These are phyloP conservation scores for Centroberyx gerrardi DNA, from an alignment of 2,797 vertebrate species.

Conservation along the genomic window DNA sequence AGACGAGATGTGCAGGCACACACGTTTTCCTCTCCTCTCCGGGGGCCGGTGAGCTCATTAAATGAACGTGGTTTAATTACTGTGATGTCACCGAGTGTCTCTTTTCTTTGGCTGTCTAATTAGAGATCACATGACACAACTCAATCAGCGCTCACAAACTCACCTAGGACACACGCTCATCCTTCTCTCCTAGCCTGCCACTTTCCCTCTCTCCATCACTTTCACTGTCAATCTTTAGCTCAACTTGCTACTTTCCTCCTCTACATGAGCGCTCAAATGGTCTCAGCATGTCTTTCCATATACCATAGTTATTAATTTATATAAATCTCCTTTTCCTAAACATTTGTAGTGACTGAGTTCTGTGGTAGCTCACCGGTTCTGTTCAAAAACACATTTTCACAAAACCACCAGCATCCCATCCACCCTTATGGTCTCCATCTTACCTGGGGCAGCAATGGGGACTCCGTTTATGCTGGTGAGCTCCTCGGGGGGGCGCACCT, in stretches of 20 bases:
- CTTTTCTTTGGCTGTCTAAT: slow-evolving; percentile 52
- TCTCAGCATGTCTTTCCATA: not conserved
- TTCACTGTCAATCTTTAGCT: not conserved
- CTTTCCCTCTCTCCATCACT: not conserved
- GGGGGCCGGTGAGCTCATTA: slow-evolving; percentile 61
- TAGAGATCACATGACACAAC: slow-evolving; percentile 55
- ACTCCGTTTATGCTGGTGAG: slow-evolving; percentile 91
- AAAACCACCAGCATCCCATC: not conserved
- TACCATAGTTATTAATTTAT: no score
- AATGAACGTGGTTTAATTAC: slow-evolving; percentile 73
- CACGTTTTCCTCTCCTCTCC: slow-evolving; percentile 24
- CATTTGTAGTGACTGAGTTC: no score
- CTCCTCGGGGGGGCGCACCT: slow-evolving; percentile 90
- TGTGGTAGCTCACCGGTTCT: no score
- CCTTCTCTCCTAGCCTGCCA: slow-evolving; percentile 5
- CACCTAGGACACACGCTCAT: slow-evolving; percentile 37
- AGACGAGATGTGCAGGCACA: slow-evolving; percentile 15
- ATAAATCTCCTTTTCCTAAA: no score
- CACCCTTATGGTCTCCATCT: not conserved
- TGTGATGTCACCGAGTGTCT: slow-evolving; percentile 59
- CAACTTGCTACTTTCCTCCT: not conserved
- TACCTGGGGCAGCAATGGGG: slow-evolving; percentile 90
- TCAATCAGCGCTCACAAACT: slow-evolving; percentile 22
- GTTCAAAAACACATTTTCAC: no score
- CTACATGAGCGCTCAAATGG: not conserved